These are phyloP conservation scores for Meloidogyne floridensis DNA, from an alignment of 1,140 invertebrate genomes.

Conservation along the genomic window DNA sequence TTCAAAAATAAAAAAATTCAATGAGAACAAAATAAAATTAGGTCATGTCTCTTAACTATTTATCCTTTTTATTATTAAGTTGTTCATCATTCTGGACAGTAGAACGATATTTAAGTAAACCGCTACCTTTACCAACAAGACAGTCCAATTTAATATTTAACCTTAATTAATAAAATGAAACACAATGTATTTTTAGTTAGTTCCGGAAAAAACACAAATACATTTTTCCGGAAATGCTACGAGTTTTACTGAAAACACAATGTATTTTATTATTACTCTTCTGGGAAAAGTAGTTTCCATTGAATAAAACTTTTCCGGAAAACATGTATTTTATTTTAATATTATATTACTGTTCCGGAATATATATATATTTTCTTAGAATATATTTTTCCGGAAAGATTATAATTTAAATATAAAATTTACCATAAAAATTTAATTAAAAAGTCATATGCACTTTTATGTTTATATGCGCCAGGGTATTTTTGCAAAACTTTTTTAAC, in stretches of 20 bases:
- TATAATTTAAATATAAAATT: background rate
- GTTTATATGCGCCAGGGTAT: slow-evolving; percentile 59
- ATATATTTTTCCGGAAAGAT: background rate
- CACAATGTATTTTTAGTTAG: background rate
- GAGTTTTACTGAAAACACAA: too few relatives aligned
- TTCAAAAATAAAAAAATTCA: too few relatives aligned
- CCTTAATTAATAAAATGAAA: background rate
- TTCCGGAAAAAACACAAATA: too few relatives aligned
- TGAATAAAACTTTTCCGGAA: too few relatives aligned
- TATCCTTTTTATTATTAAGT: background rate
- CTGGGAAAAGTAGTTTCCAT: too few relatives aligned
- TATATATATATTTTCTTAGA: background rate
- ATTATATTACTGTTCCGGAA: background rate
- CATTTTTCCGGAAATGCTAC: too few relatives aligned
- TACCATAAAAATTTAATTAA: slow-evolving; percentile 54
- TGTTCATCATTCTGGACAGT: slow-evolving; percentile 1
- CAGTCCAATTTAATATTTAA: slow-evolving; percentile 60
- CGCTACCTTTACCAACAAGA: slow-evolving; percentile 60
- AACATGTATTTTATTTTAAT: too few relatives aligned
- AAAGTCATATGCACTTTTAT: slow-evolving; percentile 50
- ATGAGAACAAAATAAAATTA: too few relatives aligned
- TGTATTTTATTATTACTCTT: too few relatives aligned
- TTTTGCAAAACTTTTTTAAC: slow-evolving; percentile 55
- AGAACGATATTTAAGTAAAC: slow-evolving; percentile 47
- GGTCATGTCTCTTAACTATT: background rate